A percentile compares a stretch with the other conserved stretches of the same genome.
These are phyloP conservation scores for Stenurella melanura DNA, from an alignment of 2,888 invertebrate genomes.

Conservation along the genomic window DNA sequence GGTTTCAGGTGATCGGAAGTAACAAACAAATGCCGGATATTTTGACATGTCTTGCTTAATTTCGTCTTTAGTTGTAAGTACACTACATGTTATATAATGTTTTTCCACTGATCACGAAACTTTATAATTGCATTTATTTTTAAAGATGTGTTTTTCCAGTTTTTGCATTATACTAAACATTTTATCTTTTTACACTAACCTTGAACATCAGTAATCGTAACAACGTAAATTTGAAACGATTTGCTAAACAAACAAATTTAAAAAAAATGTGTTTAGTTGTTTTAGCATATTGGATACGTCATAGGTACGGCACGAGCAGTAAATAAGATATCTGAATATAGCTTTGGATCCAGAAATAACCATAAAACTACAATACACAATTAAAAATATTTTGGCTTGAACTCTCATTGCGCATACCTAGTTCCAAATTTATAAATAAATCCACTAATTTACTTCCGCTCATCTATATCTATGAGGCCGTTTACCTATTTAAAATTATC, in stretches of 20 bases:
- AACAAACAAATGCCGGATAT: no score
- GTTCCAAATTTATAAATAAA: constrained; percentile 32
- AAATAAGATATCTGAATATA: constrained; percentile 9
- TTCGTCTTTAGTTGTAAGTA: no score
- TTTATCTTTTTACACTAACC: not conserved
- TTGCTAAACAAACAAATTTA: constrained; percentile 22
- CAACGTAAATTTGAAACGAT: constrained; percentile 18
- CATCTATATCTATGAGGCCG: constrained; percentile 16
- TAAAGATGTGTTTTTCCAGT: not conserved
- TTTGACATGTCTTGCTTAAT: no score
- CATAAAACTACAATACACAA: constrained; percentile 17
- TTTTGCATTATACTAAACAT: constrained; percentile 2
- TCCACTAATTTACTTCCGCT: constrained; percentile 19
- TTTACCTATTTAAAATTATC: constrained; percentile 23
- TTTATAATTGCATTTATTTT: no score
- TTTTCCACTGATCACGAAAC: no score
- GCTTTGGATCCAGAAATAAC: constrained; percentile 8
- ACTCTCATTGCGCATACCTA: constrained; percentile 31
- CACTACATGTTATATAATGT: no score
- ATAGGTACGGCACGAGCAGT: not conserved
- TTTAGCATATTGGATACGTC: constrained; percentile 1
- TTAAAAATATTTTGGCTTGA: constrained; percentile 31
- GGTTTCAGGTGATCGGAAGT: no score
- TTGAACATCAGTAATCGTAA: constrained; percentile 15
- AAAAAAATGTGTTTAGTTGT: constrained; percentile 25